Base-by-base conservation (phyloP, 2,113 vertebrate species). In the Chionodraco myersi region DNA sequence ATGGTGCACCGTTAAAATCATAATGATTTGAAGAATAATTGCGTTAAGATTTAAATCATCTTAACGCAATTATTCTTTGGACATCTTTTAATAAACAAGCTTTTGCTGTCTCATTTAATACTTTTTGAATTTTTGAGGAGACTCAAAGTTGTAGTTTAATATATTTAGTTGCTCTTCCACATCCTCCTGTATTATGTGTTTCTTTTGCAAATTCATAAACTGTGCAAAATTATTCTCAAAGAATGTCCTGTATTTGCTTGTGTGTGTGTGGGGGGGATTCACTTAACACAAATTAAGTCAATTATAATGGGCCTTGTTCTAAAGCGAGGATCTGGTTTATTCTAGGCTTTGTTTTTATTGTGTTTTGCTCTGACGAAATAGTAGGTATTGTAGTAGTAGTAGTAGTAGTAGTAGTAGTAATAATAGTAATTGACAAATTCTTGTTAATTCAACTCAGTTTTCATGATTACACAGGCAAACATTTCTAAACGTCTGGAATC, bases 121-220 rank as follows among this genome's bases (percentile, higher is more conserved):
- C 30, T 54, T 3, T 49, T 14, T 2, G 2, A 4, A 11, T 62
- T 41, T 57, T 23, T 34, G 3, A 45, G 9, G 13, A 34, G 6
- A 79, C 36, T 65, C 8, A 82, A 21, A 56, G 36, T 79, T 71
- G n/a, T 53, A 48, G 54, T 81, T 16, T n/a, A 36, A 72, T 6
- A 58, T 45, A 77, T 16, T 94, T 92, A 86, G 92, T 95, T 94
- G 92, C 90, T 89, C 79, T 74, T 92, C 90, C 94, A 89, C 89
- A 92, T 90, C 89, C 91, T 90, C 90, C 92, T 94, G 0, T 49
- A n/a, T 63, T 8, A 0, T 14, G 1, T 45, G 6, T 51, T 7
- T 45, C 54, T 45, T 49, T 53, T 48, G 0, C 13, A 18, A 26
- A 11, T 47, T 67, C 3, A 41, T 54, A 44, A 72, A 63, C 51